Evolutionary conservation across 2,113 vertebrate species (phyloP).

Genomic region (Neodontobutis hainanensis): DNA sequence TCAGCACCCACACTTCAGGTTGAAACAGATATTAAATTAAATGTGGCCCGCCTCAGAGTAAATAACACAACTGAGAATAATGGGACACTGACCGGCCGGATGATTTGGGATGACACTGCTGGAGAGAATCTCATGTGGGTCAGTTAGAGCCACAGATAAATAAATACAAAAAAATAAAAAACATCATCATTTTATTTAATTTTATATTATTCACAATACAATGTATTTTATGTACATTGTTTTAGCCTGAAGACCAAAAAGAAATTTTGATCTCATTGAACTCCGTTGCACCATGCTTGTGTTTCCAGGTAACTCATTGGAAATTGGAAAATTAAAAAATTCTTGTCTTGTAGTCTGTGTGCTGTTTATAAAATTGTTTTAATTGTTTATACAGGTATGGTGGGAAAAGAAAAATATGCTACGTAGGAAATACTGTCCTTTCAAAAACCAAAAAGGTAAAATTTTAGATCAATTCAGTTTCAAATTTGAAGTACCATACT

Average conservation of each 20-base stretch:
- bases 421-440: conserved; percentile 61
- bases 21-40: conserved; percentile 28
- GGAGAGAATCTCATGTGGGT: conserved; percentile 49
- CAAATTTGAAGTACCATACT: not conserved
- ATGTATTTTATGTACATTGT: not conserved
- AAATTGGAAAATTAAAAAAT: not conserved
- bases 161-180: not conserved
- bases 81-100: conserved; percentile 38
- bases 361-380: not conserved
- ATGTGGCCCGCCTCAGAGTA: conserved; percentile 47
- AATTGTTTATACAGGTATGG: conserved; percentile 60
- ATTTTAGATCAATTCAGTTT: not conserved
- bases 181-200: not conserved
- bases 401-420: conserved; percentile 23
- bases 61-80: conserved; percentile 6
- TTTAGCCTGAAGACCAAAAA: conserved; percentile 37
- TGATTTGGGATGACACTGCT: conserved; percentile 37
- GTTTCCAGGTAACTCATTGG: conserved; percentile 68
- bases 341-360: not conserved
- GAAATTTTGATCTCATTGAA: conserved; percentile 51
- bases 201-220: not conserved
- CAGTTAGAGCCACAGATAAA: conserved; percentile 21
- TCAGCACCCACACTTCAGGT: conserved; percentile 62
- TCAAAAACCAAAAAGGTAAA: conserved; percentile 61
- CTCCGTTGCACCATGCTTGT: conserved; percentile 70